These are phyloP conservation scores for Rhinogobio ventralis DNA, from an alignment of 2,797 vertebrate genomes.

Conservation along the genomic window DNA sequence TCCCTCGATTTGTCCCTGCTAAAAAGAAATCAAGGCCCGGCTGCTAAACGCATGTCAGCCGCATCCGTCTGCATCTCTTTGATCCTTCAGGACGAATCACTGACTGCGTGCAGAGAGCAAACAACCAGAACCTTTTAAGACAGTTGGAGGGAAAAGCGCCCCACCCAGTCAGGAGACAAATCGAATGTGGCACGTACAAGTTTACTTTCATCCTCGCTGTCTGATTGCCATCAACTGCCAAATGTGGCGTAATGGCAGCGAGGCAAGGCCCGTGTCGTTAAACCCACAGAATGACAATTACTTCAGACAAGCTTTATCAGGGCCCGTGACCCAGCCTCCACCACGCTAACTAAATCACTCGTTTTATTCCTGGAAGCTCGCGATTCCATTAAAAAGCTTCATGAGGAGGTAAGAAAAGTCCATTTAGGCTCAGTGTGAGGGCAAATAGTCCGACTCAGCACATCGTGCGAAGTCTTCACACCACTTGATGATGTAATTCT, in stretches of 20 bases:
- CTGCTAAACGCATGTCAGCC: conserved; percentile 65
- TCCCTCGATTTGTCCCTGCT: conserved; percentile 80
- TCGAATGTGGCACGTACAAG: conserved; percentile 73
- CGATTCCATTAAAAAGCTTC: conserved; percentile 74
- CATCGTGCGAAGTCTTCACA: conserved; percentile 73
- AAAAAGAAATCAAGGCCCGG: conserved; percentile 77
- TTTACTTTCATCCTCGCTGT: conserved; percentile 73
- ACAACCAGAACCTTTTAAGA: conserved; percentile 54
- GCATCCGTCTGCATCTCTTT: conserved; percentile 70
- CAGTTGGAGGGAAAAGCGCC: conserved; percentile 49
- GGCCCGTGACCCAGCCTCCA: conserved; percentile 65
- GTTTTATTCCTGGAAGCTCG: conserved; percentile 67
- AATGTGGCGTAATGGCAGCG: conserved; percentile 65
- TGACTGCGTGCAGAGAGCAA: conserved; percentile 59
- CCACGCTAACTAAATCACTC: conserved; percentile 64
- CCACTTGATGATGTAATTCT: conserved; percentile 84
- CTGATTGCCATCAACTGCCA: conserved; percentile 72
- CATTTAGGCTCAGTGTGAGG: conserved; percentile 74
- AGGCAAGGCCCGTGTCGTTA: conserved; percentile 59
- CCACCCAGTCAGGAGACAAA: conserved; percentile 64
- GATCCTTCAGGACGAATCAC: conserved; percentile 76
- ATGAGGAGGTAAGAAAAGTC: conserved; percentile 68
- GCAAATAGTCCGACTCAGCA: conserved; percentile 82
- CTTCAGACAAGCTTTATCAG: conserved; percentile 68
- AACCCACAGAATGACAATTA: conserved; percentile 67